Base-by-base conservation (phyloP, 2,113 vertebrate genomes). In the Phaetusa simplex region DNA sequence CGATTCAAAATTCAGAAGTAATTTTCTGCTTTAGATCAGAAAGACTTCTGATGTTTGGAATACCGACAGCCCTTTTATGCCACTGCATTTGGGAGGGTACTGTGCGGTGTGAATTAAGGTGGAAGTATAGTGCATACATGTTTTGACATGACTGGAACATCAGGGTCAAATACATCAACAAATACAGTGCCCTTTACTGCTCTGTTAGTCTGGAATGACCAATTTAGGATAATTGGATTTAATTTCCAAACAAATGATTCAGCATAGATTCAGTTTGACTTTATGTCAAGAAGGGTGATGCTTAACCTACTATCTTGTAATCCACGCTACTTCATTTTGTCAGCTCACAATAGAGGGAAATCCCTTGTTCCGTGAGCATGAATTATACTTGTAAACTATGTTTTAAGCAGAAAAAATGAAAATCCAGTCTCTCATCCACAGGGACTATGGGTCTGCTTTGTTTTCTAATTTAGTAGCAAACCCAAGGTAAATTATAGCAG, bases 101-200 rank as follows among this genome's bases (percentile, higher is more conserved):
- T 34, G 19, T 14, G 38, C 0, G 0, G 14, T 50, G 16, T 40
- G 52, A 82, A 89, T 67, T 89, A 50, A 49, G 52, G 16, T 87
- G 52, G 38, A 84, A 89, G 65, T n/a, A 38, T 5, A 78, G 29
- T 32, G 27, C 53, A 17, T 61, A 56, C 94, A 16, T 0, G 78
- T 97, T 93, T 96, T 94, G 56, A 87, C 91, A 67, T 59, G 96
- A 91, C 24, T 89, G 56, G n/a, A 81, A 79, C 1, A 3, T 93
- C 84, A 73, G 26, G 61, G 78, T 90, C 82, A 91, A 88, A 47
- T 61, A 58, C 36, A 26, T 81, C 62, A 83, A 77, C 38, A 64
- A 82, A 80, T 73, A 83, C 24, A 66, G 36, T 81, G 47, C 47
- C 26, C 9, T 82, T 84, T 65, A 87, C 74, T 87, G 78, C 91